Evolutionary conservation across 2,888 invertebrate genomes (phyloP), one percentile per base, ranked within the genome.

Genomic region (Yponomeuta plumbellus): DNA sequence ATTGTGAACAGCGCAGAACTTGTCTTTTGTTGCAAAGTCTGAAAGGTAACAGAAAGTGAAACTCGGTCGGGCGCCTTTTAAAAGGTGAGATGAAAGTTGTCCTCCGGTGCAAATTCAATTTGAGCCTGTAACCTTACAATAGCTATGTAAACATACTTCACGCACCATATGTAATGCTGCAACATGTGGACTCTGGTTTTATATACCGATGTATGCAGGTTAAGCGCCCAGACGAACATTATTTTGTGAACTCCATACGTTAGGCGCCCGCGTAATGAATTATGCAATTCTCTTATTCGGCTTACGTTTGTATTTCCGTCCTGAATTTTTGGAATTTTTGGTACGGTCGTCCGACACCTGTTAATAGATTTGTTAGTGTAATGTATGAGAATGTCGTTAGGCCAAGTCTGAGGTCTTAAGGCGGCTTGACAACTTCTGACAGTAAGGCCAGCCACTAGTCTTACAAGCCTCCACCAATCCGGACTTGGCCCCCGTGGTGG

Each of bases 81-180:
- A 83, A 79, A 80, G 79, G 79, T 77, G 78, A 74, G 74, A 78
- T 69, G 88, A 88, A 88, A 89, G 88, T 81, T 11, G 59, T 22
- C 59, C 22, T 3, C 22, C 20, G 8, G 81, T 80, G 88, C 75
- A 76, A 89, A 89, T 88, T 82, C 71, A 81, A 76, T 88, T 88
- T 88, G 85, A 74, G 73, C 56, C 40, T 62, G 23, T 57, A 65
- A 20, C 61, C 52, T 39, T 23, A 26, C 40, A 26, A 22, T 34
- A 34, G 34, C 34, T 8, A 8, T 8, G 26, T 40, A 26, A 20
- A 59, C 58, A 59, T 59, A 21, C 13, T 59, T 11, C 13, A 22
- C 11, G 8, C 59, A 56, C 34, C 34, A 34, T 34, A 34, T 34
- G 34, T 34, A 34, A 34, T 34, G 17, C 44, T 52, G 44, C 3